Base-by-base conservation (phyloP, 1,140 invertebrate species). In the Agrilus planipennis region DNA sequence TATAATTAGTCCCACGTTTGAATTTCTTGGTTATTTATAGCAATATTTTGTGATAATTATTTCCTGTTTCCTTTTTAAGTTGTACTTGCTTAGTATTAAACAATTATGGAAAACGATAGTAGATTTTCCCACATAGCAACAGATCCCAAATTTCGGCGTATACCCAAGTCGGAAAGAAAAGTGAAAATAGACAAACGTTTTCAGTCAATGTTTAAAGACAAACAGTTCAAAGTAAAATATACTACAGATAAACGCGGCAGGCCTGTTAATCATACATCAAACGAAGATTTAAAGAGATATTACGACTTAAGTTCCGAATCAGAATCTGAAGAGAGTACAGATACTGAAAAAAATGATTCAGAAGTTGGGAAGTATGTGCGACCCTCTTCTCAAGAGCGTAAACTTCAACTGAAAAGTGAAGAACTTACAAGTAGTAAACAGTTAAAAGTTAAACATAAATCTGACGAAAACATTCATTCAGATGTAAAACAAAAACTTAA, bases 171-270 rank as follows among this genome's bases (percentile, higher is more conserved):
- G 53, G 77, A 93, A 55, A 71, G 76, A 4, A 96, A 93, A 72
- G 78, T 98, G 5, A 88, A 91, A 68, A 89, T 99, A 48, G 95
- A 98, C 57, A 85, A 88, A 64, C 71, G 95, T 20, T 98, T 99
- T 64, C 71, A 90, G 60, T 77, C 78, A 37, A 92, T 97, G 85
- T 92, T 98, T 55, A 81, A 76, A 46, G 82, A 88, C 63, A 76
- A 89, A 47, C 79, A 80, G 34, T 95, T 94, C 58, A 79, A 85
- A 62, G 70, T 87, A 0, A 89, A 89, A 64, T 89, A 85, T 58
- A 81, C 79, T 0, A 75, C 93, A 16, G 93, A 99, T 64, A 95
- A 94, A 69, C 72, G 91, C 50, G 94, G 94, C 12, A 65, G 84
- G 47, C 84, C 84, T 3, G 52, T 86, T 0, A 78, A 81, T 55